These are phyloP conservation scores for Sylvilagus floridanus DNA, from an alignment of 2,797 vertebrate species.

Conservation along the genomic window DNA sequence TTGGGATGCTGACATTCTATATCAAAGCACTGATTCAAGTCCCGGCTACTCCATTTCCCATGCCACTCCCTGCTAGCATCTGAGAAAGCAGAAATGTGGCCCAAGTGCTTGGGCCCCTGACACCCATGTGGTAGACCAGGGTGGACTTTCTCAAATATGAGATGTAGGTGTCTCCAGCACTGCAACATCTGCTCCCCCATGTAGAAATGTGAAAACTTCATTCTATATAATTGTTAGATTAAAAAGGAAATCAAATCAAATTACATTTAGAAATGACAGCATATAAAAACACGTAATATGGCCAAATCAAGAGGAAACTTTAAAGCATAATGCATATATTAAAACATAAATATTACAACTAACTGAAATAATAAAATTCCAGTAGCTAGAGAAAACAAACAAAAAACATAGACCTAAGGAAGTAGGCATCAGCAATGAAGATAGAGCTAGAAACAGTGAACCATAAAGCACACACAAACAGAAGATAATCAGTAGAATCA, in stretches of 20 bases:
- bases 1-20: too few relatives aligned
- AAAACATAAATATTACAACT: not conserved
- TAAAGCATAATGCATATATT: not conserved
- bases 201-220: not conserved
- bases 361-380: not conserved
- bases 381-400: not conserved
- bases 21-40: too few relatives aligned
- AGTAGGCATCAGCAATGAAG: not conserved
- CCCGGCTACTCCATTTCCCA: too few relatives aligned
- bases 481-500: constrained; percentile 27
- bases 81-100: too few relatives aligned
- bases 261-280: not conserved
- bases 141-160: too few relatives aligned
- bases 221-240: not conserved
- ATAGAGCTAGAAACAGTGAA: not conserved
- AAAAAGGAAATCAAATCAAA: not conserved
- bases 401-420: not conserved
- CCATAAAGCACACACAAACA: not conserved
- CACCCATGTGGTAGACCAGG: too few relatives aligned
- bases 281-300: constrained; percentile 7
- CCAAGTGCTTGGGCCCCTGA: too few relatives aligned
- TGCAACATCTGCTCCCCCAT: not conserved
- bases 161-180: too few relatives aligned
- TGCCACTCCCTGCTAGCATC: too few relatives aligned
- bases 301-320: not conserved